These are phyloP conservation scores for Pseudomugil tenellus DNA, from an alignment of 2,797 vertebrate species.

Conservation along the genomic window DNA sequence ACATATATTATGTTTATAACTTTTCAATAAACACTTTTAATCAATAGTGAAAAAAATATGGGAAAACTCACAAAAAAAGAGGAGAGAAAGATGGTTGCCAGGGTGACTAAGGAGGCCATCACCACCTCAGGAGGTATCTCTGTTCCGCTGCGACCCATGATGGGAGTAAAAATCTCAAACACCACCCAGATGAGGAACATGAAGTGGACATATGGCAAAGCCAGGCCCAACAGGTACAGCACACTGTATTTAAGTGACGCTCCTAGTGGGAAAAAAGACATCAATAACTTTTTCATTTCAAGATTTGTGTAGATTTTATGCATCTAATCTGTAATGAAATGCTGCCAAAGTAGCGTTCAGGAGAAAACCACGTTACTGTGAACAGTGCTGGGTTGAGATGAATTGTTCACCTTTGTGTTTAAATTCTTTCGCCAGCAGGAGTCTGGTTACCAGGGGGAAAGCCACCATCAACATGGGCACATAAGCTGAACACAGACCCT, in stretches of 20 bases:
- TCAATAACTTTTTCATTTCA: not conserved
- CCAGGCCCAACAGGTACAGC: constrained; percentile 90
- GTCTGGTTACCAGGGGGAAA: constrained; percentile 88
- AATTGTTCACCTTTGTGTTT: constrained; percentile 77
- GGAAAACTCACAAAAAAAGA: constrained; percentile 92
- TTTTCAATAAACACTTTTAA: not conserved
- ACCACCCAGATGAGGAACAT: constrained; percentile 95
- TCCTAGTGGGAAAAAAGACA: constrained; percentile 72
- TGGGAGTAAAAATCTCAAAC: constrained; percentile 97
- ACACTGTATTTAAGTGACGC: constrained; percentile 87
- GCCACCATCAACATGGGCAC: constrained; percentile 91
- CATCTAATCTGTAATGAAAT: too few species aligned
- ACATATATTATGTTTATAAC: not conserved
- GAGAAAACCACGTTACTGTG: not conserved
- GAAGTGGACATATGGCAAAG: constrained; percentile 90
- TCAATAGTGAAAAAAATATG: not conserved
- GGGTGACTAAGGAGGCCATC: constrained; percentile 87
- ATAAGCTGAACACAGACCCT: constrained; percentile 91
- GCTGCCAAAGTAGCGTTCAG: not conserved
- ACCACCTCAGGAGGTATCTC: constrained; percentile 94
- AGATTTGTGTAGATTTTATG: not conserved
- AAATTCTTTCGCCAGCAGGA: constrained; percentile 86
- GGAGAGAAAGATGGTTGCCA: constrained; percentile 87
- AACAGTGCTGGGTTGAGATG: not conserved
- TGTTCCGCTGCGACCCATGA: constrained; percentile 95